phyloP scores from a whole-genome alignment of 2,113 vertebrate genomes.

The Crotalus horridus region DNA sequence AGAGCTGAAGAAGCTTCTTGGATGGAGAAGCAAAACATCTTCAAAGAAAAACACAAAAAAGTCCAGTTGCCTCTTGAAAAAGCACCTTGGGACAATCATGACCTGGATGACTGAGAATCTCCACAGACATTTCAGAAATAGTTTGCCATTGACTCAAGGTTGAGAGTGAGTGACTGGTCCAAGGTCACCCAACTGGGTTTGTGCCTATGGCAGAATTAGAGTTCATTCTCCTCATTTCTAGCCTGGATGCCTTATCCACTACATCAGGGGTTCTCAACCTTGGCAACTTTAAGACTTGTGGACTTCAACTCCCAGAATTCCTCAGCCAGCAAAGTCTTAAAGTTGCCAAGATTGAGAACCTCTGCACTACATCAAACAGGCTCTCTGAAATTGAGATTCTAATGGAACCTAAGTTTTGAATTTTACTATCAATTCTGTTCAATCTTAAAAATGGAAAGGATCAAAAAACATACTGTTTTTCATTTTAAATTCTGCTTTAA shows the following conservation, averaged over 20 bases:
- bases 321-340: no score
- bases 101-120: no score
- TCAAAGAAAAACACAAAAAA: no score
- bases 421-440: not conserved
- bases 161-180: not conserved
- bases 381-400: not conserved
- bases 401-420: not conserved
- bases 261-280: not conserved
- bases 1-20: no score
- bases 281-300: no score
- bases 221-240: not conserved
- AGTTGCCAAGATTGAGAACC: no score
- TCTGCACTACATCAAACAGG: not conserved
- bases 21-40: no score
- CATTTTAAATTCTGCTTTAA: not conserved
- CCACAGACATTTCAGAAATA: not conserved
- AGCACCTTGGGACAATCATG: no score
- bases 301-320: no score
- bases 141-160: not conserved
- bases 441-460: not conserved
- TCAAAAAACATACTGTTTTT: not conserved
- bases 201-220: not conserved
- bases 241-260: not conserved
- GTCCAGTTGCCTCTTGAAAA: no score
- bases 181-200: not conserved